Conservation (phyloP, 2,888 invertebrate species). For the Dasysyrphus albostriatus region DNA sequence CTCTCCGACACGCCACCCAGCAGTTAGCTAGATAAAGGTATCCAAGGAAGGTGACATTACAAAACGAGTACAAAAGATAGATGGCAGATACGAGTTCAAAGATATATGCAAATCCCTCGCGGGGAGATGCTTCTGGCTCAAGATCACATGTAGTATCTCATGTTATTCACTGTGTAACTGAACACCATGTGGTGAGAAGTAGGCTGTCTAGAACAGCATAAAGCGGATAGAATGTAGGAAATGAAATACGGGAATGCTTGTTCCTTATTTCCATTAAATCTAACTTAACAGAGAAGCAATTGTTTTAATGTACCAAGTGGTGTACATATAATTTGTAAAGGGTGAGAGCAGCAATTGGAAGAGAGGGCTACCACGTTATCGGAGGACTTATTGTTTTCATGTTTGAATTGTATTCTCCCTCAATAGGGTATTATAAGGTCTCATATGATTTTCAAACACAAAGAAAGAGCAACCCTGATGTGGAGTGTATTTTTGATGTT, state of each 20-base stretch:
- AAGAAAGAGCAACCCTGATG: not conserved
- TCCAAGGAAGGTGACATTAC: slow-evolving; percentile 62
- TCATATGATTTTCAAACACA: not conserved
- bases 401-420: slow-evolving; percentile 4
- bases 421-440: slow-evolving; percentile 10
- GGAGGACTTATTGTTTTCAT: slow-evolving; percentile 48
- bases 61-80: slow-evolving; percentile 44
- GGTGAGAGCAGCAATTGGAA: slow-evolving; percentile 31
- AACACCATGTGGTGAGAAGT: slow-evolving; percentile 18
- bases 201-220: slow-evolving; percentile 37
- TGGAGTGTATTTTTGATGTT: not conserved
- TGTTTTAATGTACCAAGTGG: slow-evolving; percentile 79
- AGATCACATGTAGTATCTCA: slow-evolving; percentile 40
- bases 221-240: slow-evolving; percentile 18
- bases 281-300: slow-evolving; percentile 82
- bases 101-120: slow-evolving; percentile 49
- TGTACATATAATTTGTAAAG: slow-evolving; percentile 49
- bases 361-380: slow-evolving; percentile 57
- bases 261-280: slow-evolving; percentile 79
- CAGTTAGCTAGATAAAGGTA: slow-evolving; percentile 26
- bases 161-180: slow-evolving; percentile 34
- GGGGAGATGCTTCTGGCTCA: slow-evolving; percentile 32
- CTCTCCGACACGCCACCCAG: slow-evolving; percentile 1
- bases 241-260: slow-evolving; percentile 46
- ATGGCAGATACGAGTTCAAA: slow-evolving; percentile 58